Evolutionary conservation across 1,140 invertebrate genomes (phyloP).

Genomic region (Nymphalis io): DNA sequence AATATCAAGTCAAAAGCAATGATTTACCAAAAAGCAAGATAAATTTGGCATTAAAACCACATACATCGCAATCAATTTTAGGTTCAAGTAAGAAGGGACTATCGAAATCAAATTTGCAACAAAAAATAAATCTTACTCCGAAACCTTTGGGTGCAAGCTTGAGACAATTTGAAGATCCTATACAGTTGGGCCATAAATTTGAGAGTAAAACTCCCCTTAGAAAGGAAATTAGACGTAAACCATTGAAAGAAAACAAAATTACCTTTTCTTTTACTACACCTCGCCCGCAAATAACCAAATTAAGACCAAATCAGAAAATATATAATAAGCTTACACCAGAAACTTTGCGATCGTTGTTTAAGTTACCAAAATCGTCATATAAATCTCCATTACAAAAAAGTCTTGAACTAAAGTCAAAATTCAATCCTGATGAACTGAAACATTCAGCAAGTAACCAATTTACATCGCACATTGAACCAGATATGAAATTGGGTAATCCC

Average conservation of each 20-base stretch:
- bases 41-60: background rate
- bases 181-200: background rate
- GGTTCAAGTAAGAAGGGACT: background rate
- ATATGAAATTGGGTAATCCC: background rate
- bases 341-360: background rate
- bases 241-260: slow-evolving; percentile 41
- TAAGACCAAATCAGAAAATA: slow-evolving; percentile 18
- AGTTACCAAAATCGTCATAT: slow-evolving; percentile 1
- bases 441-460: slow-evolving; percentile 20
- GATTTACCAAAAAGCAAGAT: background rate
- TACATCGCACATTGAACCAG: slow-evolving; percentile 7
- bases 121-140: background rate
- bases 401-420: slow-evolving; percentile 3
- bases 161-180: background rate
- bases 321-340: background rate
- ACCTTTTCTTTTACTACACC: slow-evolving; percentile 46
- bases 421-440: slow-evolving; percentile 17
- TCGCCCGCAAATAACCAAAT: slow-evolving; percentile 20
- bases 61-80: background rate
- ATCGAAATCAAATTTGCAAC: background rate
- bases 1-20: background rate
- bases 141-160: background rate
- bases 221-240: slow-evolving; percentile 30
- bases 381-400: slow-evolving; percentile 11
- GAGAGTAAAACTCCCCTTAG: background rate